Evolutionary conservation across 2,888 invertebrate genomes (phyloP).

Genomic region (Entomobrya proxima): DNA sequence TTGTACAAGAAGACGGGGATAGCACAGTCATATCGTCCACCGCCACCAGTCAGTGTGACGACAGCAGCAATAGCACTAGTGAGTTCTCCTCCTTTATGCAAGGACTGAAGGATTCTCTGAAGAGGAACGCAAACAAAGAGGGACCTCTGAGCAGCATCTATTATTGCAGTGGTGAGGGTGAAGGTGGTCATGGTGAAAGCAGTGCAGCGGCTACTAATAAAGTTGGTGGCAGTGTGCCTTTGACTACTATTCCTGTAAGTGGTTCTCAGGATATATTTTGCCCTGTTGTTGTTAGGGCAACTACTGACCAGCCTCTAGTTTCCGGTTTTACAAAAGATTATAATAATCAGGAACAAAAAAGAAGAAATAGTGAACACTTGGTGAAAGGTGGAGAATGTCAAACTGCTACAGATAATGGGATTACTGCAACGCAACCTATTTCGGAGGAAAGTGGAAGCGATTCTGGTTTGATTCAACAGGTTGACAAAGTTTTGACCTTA

Average conservation of each 20-base stretch:
- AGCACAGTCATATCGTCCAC: conserved; percentile 17
- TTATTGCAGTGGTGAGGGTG: neutral
- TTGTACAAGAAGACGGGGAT: neutral
- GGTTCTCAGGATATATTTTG: neutral
- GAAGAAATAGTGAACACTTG: too few species aligned
- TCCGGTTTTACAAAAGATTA: too few species aligned
- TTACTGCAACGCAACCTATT: too few species aligned
- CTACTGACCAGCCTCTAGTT: too few species aligned
- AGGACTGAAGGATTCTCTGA: conserved; percentile 78
- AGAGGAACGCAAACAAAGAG: conserved; percentile 75
- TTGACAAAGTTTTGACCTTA: conserved; percentile 86
- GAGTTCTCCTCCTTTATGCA: conserved; percentile 76
- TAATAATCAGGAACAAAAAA: too few species aligned
- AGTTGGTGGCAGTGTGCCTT: neutral
- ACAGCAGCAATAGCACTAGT: conserved; percentile 26
- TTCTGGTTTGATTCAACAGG: conserved; percentile 84
- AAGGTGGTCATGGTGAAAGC: conserved; percentile 78
- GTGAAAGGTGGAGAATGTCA: too few species aligned
- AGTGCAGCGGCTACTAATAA: conserved; percentile 69
- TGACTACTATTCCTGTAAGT: neutral
- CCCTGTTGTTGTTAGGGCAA: too few species aligned
- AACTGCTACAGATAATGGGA: too few species aligned
- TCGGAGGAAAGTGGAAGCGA: too few species aligned
- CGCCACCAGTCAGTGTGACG: conserved; percentile 56
- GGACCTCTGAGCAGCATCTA: neutral